phyloP scores from a whole-genome alignment of 2,113 vertebrate species.

The Ranitomeya variabilis region DNA sequence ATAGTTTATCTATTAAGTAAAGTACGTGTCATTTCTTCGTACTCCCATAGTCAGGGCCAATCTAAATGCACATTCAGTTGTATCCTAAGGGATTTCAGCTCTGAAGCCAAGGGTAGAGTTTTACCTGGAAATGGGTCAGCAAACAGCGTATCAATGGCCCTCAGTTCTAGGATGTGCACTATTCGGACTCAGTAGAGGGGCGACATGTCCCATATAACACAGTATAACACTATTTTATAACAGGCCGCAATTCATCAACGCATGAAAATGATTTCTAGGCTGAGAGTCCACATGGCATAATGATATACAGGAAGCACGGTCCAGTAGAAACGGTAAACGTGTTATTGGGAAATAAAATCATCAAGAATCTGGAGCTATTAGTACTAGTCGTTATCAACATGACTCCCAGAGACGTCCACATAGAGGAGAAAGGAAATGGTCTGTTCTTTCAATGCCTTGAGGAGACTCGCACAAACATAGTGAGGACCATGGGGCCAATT shows the following conservation, averaged over 20 bases:
- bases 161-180: slow-evolving; percentile 13
- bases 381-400: neutral
- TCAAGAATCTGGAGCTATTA: neutral
- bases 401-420: neutral
- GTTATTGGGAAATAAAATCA: neutral
- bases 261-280: neutral
- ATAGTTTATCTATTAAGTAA: neutral
- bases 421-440: neutral
- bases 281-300: neutral
- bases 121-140: neutral
- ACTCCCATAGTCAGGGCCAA: neutral
- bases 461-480: neutral
- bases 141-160: slow-evolving; percentile 22
- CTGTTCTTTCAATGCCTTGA: neutral
- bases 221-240: slow-evolving; percentile 21
- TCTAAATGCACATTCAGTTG: neutral
- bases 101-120: neutral
- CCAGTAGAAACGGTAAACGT: neutral
- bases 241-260: neutral
- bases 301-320: neutral
- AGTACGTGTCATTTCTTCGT: neutral
- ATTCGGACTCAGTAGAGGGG: neutral
- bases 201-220: neutral
- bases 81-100: neutral
- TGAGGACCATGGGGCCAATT: neutral